These are phyloP conservation scores for Monarcha castaneiventris DNA, from an alignment of 2,113 vertebrate genomes.

Conservation along the genomic window DNA sequence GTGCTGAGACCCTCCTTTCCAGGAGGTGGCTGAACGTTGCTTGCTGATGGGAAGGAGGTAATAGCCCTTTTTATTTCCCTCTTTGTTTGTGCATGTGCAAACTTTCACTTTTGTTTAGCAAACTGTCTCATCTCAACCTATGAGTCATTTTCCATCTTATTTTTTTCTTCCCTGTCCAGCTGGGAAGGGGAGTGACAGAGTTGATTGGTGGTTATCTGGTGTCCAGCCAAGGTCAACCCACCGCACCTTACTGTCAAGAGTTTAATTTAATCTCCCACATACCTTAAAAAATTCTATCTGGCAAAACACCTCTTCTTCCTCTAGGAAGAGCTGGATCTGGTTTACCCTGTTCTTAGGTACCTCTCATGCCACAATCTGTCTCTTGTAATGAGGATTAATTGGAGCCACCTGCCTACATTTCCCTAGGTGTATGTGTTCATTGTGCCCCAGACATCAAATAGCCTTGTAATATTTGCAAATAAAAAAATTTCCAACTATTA, in stretches of 20 bases:
- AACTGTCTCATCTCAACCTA: neutral
- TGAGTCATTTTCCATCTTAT: neutral
- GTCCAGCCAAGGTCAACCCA: neutral
- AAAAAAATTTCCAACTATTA: neutral
- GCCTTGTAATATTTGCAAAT: neutral
- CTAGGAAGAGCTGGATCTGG: neutral
- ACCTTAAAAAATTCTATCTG: neutral
- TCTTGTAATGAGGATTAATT: neutral
- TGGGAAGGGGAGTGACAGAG: neutral
- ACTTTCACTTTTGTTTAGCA: neutral
- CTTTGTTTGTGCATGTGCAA: neutral
- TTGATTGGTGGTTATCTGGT: neutral
- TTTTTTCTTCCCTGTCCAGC: neutral
- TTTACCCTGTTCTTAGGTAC: neutral
- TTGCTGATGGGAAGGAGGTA: neutral
- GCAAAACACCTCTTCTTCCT: neutral
- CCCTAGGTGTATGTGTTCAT: neutral
- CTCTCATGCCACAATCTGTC: neutral
- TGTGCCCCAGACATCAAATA: neutral
- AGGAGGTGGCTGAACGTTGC: neutral
- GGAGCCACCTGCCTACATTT: neutral
- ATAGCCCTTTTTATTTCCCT: neutral
- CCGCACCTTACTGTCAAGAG: neutral
- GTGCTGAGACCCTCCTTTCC: neutral
- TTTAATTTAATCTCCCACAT: neutral